These are phyloP conservation scores for Sisyra nigra DNA, from an alignment of 2,888 invertebrate genomes.

Conservation along the genomic window DNA sequence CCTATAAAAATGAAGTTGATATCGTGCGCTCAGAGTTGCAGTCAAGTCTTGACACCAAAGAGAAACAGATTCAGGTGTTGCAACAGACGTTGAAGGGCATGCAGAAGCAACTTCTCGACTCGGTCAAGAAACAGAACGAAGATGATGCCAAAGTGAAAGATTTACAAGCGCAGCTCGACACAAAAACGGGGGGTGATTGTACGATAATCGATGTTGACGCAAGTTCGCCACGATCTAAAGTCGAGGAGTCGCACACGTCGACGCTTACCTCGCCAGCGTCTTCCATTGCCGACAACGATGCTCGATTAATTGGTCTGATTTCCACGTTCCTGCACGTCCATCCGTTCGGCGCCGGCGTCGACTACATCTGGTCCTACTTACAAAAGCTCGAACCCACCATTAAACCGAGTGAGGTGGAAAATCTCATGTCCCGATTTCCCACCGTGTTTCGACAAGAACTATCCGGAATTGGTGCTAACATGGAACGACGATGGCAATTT, in stretches of 20 bases:
- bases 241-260: conserved; percentile 22
- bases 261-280: conserved; percentile 12
- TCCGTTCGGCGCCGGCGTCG: conserved; percentile 80
- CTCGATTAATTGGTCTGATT: conserved; percentile 69
- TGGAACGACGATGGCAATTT: conserved; percentile 78
- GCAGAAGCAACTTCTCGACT: conserved; percentile 42
- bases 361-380: conserved; percentile 82
- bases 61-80: conserved; percentile 63
- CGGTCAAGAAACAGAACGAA: conserved; percentile 33
- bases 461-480: conserved; percentile 69
- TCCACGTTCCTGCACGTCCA: conserved; percentile 86
- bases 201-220: conserved; percentile 32
- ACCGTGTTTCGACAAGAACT: conserved; percentile 66
- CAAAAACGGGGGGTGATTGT: conserved; percentile 24
- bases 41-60: conserved; percentile 65
- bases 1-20: conserved; percentile 87
- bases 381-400: conserved; percentile 60
- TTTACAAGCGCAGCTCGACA: conserved; percentile 26
- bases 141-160: conserved; percentile 36
- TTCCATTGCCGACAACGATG: conserved; percentile 39
- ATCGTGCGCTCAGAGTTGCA: conserved; percentile 67
- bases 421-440: conserved; percentile 58
- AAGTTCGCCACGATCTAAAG: conserved; percentile 18
- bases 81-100: conserved; percentile 46
- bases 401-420: conserved; percentile 59